Percentiles rank a stretch among this genome's conserved stretches.
Evolutionary conservation across 92 coral and sea anemone genomes (phyloP).

Genomic region (Porites divaricata): DNA sequence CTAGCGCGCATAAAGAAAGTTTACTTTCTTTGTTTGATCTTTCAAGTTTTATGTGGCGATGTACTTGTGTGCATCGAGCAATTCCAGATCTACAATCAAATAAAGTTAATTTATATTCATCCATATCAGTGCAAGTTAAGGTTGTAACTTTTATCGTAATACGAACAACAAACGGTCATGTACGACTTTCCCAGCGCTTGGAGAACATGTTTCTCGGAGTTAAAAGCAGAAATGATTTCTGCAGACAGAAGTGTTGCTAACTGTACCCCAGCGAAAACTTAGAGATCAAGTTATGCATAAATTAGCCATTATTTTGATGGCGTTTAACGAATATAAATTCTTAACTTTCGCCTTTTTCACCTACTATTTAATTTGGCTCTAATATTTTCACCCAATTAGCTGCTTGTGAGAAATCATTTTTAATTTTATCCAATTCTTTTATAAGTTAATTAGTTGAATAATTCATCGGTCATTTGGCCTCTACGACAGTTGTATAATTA

Average conservation of each 20-base stretch:
- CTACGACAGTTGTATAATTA: slow-evolving; percentile 43
- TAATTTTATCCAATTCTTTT: slow-evolving; percentile 13
- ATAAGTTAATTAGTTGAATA: slow-evolving; percentile 18
- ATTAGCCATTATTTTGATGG: slow-evolving; percentile 4
- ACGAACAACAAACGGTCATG: background rate
- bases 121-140: background rate
- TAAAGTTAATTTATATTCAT: background rate
- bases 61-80: slow-evolving; percentile 19
- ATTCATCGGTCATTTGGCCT: slow-evolving; percentile 24
- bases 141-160: background rate
- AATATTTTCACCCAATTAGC: slow-evolving; percentile 18
- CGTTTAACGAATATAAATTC: background rate
- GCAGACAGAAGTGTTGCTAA: slow-evolving; percentile 6
- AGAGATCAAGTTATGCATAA: slow-evolving; percentile 57
- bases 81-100: background rate
- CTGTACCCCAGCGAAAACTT: slow-evolving; percentile 22
- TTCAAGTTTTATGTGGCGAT: slow-evolving; percentile 34
- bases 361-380: background rate
- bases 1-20: background rate
- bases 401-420: background rate
- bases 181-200: background rate
- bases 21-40: slow-evolving; percentile 25
- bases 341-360: background rate
- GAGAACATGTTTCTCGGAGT: background rate
- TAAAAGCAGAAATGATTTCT: background rate